phyloP scores from a whole-genome alignment of 2,797 vertebrate species.

The Peromyscus nudipes region DNA sequence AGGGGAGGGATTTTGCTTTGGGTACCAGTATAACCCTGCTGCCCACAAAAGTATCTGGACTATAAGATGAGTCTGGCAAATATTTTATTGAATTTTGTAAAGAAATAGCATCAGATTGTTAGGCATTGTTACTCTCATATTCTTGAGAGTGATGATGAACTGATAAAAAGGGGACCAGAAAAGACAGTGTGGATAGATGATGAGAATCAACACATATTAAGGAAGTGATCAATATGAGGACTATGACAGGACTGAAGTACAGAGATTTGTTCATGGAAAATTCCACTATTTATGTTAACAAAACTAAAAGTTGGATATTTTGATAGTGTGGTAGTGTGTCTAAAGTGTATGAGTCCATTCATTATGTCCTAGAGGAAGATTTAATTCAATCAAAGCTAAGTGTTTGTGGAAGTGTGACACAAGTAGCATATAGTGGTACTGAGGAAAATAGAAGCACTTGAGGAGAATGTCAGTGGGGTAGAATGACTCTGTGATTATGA shows the following conservation, averaged over 20 bases:
- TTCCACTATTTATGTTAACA: neutral
- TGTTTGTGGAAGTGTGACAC: conserved; percentile 6
- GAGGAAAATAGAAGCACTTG: conserved; percentile 50
- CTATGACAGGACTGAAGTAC: neutral
- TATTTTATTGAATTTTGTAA: neutral
- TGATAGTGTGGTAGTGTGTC: neutral
- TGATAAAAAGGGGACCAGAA: neutral
- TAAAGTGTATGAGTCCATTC: neutral
- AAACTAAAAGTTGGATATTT: neutral
- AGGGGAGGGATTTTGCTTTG: neutral
- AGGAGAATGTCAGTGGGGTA: conserved; percentile 59
- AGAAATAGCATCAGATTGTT: neutral
- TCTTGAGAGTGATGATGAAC: neutral
- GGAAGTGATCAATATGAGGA: neutral
- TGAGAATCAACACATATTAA: neutral
- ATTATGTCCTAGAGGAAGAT: conserved; percentile 48
- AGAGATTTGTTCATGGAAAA: neutral
- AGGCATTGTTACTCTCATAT: neutral
- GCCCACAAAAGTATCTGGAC: neutral
- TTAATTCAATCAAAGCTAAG: neutral
- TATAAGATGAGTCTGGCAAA: neutral
- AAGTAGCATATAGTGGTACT: neutral
- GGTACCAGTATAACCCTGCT: neutral
- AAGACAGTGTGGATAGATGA: neutral
- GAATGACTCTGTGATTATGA: conserved; percentile 74